Conservation (phyloP, 2,797 vertebrate genomes). For the Paguma larvata region DNA sequence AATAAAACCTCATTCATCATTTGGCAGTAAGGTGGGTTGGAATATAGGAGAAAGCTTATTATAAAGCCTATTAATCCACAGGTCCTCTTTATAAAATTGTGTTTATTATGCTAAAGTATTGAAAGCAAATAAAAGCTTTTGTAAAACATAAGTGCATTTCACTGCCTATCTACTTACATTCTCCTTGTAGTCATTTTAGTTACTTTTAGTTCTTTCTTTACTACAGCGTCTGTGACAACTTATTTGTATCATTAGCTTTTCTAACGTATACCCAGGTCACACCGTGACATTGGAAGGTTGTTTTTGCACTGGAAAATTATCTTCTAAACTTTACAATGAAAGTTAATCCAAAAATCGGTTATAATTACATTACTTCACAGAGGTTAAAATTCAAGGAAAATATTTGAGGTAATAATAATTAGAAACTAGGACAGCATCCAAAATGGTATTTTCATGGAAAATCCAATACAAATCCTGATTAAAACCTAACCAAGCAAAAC, state of each 20-base stretch:
- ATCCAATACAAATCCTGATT: slow-evolving; percentile 85
- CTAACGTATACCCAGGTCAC: neutral
- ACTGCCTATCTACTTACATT: slow-evolving; percentile 50
- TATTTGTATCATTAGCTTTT: slow-evolving; percentile 56
- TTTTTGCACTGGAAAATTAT: slow-evolving; percentile 67
- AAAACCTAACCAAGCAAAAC: slow-evolving; percentile 86
- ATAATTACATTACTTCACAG: slow-evolving; percentile 74
- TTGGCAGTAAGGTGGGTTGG: slow-evolving; percentile 65
- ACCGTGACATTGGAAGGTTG: neutral
- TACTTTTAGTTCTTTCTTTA: slow-evolving; percentile 53
- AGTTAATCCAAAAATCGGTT: slow-evolving; percentile 78
- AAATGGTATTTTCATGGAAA: slow-evolving; percentile 84
- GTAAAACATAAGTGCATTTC: slow-evolving; percentile 51
- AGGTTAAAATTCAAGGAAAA: slow-evolving; percentile 83
- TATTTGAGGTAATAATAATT: slow-evolving; percentile 85
- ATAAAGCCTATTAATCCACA: neutral
- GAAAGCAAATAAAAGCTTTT: slow-evolving; percentile 28
- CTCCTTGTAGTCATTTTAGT: neutral
- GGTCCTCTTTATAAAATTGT: neutral
- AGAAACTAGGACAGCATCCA: slow-evolving; percentile 77
- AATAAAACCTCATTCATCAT: slow-evolving; percentile 77
- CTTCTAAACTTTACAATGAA: slow-evolving; percentile 80
- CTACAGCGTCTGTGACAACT: slow-evolving; percentile 52
- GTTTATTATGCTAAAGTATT: neutral
- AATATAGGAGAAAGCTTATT: slow-evolving; percentile 53